Base-by-base conservation (phyloP, 2,113 vertebrate species). In the Monarcha castaneiventris region DNA sequence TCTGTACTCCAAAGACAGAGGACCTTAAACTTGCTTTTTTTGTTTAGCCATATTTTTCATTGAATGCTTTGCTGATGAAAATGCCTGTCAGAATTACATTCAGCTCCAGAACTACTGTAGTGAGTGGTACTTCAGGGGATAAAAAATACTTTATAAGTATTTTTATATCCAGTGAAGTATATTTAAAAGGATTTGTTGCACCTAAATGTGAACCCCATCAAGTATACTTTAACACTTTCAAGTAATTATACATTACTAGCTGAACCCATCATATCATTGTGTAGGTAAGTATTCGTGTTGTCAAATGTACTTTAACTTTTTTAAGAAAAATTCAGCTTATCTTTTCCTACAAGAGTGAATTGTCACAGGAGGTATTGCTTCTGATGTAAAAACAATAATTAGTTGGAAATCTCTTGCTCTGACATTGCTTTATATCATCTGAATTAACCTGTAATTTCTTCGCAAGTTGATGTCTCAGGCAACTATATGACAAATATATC, bases 381-480 rank as follows among this genome's bases (percentile, higher is more conserved):
- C 44, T 10, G 3, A 29, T 84, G 59, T 87, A 78, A 86, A 95
- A 95, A 90, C 71, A 93, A 10, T 88, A 88, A 92, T 84, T 94
- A 78, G 27, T 22, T 86, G n/a, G 52, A 93, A 94, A 66, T 83
- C 5, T 52, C 76, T 68, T 68, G 33, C 41, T 87, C 16, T 89
- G 78, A 85, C 58, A 73, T 67, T 76, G 69, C 62, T 82, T 93
- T 82, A 27, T 92, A 59, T 94, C 35, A 61, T 61, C 46, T 77
- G 52, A 86, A 87, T 89, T 86, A 92, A 87, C 72, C 64, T 84
- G 39, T 81, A 92, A 81, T 94, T 95, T 93, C 69, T 84, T 91
- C 89, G 35, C 32, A 64, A 90, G 44, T 46, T 84, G 27, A 81
- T 75, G 56, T 94, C 26, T 21, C 18, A 52, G 80, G 48, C 59